A percentile compares a stretch with the other conserved stretches of the same genome.
phyloP scores from a whole-genome alignment of 2,113 vertebrate species.

The Dunckerocampus dactyliophorus region DNA sequence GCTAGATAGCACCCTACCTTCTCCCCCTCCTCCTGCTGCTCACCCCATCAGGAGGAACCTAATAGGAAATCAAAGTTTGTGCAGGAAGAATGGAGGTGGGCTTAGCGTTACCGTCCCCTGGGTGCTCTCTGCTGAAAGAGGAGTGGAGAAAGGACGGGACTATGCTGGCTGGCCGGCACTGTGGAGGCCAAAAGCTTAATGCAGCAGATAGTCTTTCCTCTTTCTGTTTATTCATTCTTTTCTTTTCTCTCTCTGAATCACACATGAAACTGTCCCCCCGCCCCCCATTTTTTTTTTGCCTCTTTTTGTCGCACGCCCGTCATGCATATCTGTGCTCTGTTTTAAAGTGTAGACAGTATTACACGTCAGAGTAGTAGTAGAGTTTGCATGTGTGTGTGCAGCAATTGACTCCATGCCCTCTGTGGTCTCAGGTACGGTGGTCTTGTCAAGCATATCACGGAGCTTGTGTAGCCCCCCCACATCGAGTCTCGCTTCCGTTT shows the following conservation, averaged over 20 bases:
- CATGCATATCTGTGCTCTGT: background rate
- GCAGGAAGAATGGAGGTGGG: constrained; percentile 88
- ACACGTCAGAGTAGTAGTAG: too few relatives aligned
- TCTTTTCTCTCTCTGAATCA: constrained; percentile 37
- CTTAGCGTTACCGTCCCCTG: constrained; percentile 97
- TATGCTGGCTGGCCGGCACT: constrained; percentile 62
- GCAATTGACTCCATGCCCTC: constrained; percentile 65
- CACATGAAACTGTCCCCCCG: constrained; percentile 8
- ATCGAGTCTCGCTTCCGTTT: too few relatives aligned
- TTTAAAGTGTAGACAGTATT: background rate
- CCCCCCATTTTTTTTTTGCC: constrained; percentile 20
- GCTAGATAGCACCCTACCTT: background rate
- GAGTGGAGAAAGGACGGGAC: constrained; percentile 85
- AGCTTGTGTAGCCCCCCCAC: constrained; percentile 13
- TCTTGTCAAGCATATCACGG: constrained; percentile 53
- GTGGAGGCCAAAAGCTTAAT: constrained; percentile 87
- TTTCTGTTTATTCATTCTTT: constrained; percentile 54
- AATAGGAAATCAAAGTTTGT: constrained; percentile 99
- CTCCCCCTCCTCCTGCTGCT: constrained; percentile 21
- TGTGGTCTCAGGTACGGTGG: constrained; percentile 55
- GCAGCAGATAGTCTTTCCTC: constrained; percentile 95
- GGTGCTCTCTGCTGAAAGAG: constrained; percentile 94
- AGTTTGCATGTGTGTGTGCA: constrained; percentile 26
- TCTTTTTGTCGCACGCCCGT: constrained; percentile 2
- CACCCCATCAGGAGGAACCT: constrained; percentile 88